These are phyloP conservation scores for Seira sanloemensis DNA, from an alignment of 2,888 invertebrate genomes.

Conservation along the genomic window DNA sequence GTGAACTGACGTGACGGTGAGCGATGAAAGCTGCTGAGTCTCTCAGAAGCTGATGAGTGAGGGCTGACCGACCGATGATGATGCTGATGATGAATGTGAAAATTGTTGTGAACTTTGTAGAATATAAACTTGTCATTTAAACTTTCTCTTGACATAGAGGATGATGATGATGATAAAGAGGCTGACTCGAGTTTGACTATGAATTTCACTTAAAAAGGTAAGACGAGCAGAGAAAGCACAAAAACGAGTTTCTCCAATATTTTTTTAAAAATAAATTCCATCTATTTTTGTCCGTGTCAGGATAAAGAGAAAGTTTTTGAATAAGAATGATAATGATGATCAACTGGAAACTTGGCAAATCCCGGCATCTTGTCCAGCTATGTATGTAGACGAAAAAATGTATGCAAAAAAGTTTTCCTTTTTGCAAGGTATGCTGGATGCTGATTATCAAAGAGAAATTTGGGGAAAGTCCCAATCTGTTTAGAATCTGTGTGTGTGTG, in stretches of 20 bases:
- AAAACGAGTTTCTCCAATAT: background rate
- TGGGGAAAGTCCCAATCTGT: background rate
- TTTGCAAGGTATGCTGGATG: too few relatives aligned
- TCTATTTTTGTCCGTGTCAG: background rate
- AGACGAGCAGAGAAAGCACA: background rate
- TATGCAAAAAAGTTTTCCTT: too few relatives aligned
- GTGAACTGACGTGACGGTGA: background rate
- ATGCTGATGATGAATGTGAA: constrained; percentile 57
- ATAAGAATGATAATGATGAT: background rate
- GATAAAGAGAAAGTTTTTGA: background rate
- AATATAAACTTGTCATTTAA: constrained; percentile 61
- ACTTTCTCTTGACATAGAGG: constrained; percentile 61
- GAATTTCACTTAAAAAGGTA: too few relatives aligned
- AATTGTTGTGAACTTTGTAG: constrained; percentile 58
- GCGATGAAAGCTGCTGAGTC: background rate
- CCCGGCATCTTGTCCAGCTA: too few relatives aligned
- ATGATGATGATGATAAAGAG: background rate
- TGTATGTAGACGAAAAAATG: too few relatives aligned
- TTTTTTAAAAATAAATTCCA: background rate
- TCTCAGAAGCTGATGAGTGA: background rate
- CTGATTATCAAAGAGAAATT: background rate
- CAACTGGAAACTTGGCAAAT: background rate
- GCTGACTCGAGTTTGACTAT: too few relatives aligned
- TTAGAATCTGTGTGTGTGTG: too few relatives aligned
- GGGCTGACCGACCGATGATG: background rate